A percentile compares a stretch with the other conserved stretches of the same genome.
phyloP scores from a whole-genome alignment of 1,140 invertebrate species.

The Lanistes nyassanus region DNA sequence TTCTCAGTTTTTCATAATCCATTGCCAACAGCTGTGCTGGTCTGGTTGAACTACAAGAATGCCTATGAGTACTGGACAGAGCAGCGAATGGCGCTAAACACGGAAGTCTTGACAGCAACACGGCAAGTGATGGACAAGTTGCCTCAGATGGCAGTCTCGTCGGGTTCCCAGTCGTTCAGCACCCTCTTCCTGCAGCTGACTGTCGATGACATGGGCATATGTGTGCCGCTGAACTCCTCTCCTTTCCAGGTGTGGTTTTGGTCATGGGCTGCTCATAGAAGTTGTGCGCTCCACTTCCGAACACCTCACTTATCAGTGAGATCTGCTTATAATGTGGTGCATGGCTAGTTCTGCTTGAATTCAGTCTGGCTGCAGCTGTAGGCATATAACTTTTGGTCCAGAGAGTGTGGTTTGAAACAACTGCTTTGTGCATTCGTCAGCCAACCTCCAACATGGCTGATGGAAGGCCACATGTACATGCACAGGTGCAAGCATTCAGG shows the following conservation, averaged over 20 bases:
- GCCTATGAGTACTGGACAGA: slow-evolving; percentile 99
- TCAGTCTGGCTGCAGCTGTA: too few relatives aligned
- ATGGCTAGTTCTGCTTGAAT: too few relatives aligned
- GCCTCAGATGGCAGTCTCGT: slow-evolving; percentile 48
- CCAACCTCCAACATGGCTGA: too few relatives aligned
- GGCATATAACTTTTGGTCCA: too few relatives aligned
- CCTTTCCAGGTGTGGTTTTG: slow-evolving; percentile 35
- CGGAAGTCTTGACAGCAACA: slow-evolving; percentile 79
- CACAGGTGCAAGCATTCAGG: too few relatives aligned
- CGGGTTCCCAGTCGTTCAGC: slow-evolving; percentile 73
- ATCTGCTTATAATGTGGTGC: too few relatives aligned
- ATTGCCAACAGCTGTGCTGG: slow-evolving; percentile 81
- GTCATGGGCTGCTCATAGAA: background rate
- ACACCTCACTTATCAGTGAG: too few relatives aligned
- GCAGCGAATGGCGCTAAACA: slow-evolving; percentile 74
- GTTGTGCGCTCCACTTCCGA: too few relatives aligned
- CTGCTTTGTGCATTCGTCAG: too few relatives aligned
- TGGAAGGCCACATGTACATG: too few relatives aligned
- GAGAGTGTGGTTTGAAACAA: too few relatives aligned
- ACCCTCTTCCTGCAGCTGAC: slow-evolving; percentile 94
- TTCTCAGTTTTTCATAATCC: background rate
- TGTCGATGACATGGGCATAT: slow-evolving; percentile 97
- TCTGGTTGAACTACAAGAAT: slow-evolving; percentile 98
- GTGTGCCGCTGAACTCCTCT: slow-evolving; percentile 85
- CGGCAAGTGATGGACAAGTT: slow-evolving; percentile 61